A percentile compares a stretch with the other conserved stretches of the same genome.
Evolutionary conservation across 2,888 invertebrate species (phyloP).

Genomic region (Drosophila percnosoma): DNA sequence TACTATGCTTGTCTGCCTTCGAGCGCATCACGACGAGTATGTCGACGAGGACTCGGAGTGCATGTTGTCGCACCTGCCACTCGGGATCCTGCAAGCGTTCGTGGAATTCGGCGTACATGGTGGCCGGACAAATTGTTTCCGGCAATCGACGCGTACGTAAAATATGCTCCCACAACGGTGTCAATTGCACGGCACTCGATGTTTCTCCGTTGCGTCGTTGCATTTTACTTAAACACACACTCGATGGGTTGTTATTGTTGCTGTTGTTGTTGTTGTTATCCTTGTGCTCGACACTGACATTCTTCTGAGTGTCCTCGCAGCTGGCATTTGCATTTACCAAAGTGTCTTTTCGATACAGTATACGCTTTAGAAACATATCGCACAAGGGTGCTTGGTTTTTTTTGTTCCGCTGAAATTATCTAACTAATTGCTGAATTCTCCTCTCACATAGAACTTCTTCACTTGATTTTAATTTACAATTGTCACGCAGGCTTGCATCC

Average conservation of each 20-base stretch:
- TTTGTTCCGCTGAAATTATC: slow-evolving; percentile 49
- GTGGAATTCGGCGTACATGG: slow-evolving; percentile 89
- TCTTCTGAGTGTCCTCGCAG: slow-evolving; percentile 35
- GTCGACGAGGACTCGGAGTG: slow-evolving; percentile 91
- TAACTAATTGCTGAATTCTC: slow-evolving; percentile 35
- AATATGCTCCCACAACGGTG: slow-evolving; percentile 93
- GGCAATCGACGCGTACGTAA: slow-evolving; percentile 90
- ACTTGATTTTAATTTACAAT: slow-evolving; percentile 58
- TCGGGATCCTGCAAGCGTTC: slow-evolving; percentile 91
- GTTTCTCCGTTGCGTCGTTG: slow-evolving; percentile 57
- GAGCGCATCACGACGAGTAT: slow-evolving; percentile 90
- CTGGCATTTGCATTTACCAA: slow-evolving; percentile 25
- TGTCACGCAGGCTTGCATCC: slow-evolving; percentile 75
- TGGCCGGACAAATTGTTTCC: slow-evolving; percentile 87
- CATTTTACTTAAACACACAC: slow-evolving; percentile 51
- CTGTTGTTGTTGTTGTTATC: slow-evolving; percentile 55
- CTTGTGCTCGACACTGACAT: slow-evolving; percentile 44
- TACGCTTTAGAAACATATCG: slow-evolving; percentile 82
- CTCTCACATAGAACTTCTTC: slow-evolving; percentile 19
- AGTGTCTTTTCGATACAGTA: slow-evolving; percentile 80
- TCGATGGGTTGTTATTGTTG: slow-evolving; percentile 40
- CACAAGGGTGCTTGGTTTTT: background rate
- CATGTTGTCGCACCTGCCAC: slow-evolving; percentile 93
- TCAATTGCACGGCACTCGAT: slow-evolving; percentile 86
- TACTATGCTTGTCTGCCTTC: slow-evolving; percentile 88